These are phyloP conservation scores for Charanyca ferruginea DNA, from an alignment of 2,888 invertebrate genomes.

Conservation along the genomic window DNA sequence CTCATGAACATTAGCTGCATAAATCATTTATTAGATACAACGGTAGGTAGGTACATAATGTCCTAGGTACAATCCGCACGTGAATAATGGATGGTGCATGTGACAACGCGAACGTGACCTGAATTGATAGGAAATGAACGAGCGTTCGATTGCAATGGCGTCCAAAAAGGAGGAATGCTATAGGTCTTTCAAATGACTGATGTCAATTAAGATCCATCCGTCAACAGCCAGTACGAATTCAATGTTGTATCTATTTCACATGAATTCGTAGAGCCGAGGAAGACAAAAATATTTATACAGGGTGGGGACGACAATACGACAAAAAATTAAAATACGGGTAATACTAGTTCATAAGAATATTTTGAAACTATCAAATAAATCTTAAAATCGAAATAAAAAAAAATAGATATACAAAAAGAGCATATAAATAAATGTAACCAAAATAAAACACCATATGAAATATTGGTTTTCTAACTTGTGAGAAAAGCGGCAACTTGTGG, in stretches of 20 bases:
- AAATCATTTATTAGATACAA: slow-evolving; percentile 26
- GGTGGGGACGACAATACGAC: too few relatives aligned
- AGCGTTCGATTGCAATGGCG: slow-evolving; percentile 58
- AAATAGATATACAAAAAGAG: too few relatives aligned
- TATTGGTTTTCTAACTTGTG: too few relatives aligned
- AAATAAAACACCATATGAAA: too few relatives aligned
- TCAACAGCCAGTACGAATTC: slow-evolving; percentile 9
- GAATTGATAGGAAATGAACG: slow-evolving; percentile 77
- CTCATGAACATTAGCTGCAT: slow-evolving; percentile 36
- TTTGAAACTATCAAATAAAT: too few relatives aligned
- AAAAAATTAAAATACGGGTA: too few relatives aligned
- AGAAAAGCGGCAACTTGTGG: too few relatives aligned
- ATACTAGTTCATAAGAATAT: too few relatives aligned
- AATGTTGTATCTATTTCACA: slow-evolving; percentile 2
- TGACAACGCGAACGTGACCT: slow-evolving; percentile 72
- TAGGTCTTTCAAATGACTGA: slow-evolving; percentile 45
- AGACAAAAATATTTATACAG: background rate
- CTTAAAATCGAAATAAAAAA: too few relatives aligned
- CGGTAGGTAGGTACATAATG: slow-evolving; percentile 8
- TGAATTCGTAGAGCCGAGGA: background rate
- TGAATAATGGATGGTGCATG: slow-evolving; percentile 70
- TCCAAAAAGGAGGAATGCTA: slow-evolving; percentile 54
- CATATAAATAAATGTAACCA: too few relatives aligned
- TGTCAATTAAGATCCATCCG: slow-evolving; percentile 38
- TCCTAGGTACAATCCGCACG: slow-evolving; percentile 46